These are phyloP conservation scores for Phrixothrix hirtus DNA, from an alignment of 2,888 invertebrate genomes.

Conservation along the genomic window DNA sequence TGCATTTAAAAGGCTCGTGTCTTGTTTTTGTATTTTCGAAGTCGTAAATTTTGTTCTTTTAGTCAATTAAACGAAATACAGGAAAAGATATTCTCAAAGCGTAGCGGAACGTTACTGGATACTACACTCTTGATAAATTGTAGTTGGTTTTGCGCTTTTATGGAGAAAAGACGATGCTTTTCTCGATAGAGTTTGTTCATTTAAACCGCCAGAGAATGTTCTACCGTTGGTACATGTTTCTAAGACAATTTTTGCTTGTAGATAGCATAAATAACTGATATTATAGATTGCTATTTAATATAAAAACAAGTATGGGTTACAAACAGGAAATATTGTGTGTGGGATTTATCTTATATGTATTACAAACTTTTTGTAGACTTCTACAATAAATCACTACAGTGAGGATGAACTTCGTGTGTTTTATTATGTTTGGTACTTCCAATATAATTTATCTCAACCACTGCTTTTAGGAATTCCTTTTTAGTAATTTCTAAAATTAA, in stretches of 20 bases:
- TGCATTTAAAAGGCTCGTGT: slow-evolving; percentile 21
- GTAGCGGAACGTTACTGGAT: slow-evolving; percentile 43
- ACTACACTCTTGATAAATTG: slow-evolving; percentile 39
- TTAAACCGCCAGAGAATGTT: slow-evolving; percentile 11
- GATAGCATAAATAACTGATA: neutral
- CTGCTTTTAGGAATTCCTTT: no score
- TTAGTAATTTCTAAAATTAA: no score
- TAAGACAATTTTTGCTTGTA: neutral
- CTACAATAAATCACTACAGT: neutral
- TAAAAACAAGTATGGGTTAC: neutral
- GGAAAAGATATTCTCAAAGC: slow-evolving; percentile 38
- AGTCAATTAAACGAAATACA: slow-evolving; percentile 33
- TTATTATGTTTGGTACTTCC: neutral
- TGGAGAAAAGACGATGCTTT: slow-evolving; percentile 35
- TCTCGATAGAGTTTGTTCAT: slow-evolving; percentile 25
- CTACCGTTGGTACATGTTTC: slow-evolving; percentile 4
- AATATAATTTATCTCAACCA: neutral
- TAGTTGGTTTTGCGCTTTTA: slow-evolving; percentile 45
- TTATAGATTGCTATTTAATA: neutral
- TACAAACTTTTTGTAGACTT: neutral
- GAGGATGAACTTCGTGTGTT: neutral
- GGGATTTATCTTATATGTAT: neutral
- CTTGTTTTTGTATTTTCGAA: slow-evolving; percentile 16
- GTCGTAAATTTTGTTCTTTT: slow-evolving; percentile 31
- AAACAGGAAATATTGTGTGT: neutral